Conservation (phyloP, 2,113 vertebrate genomes). For the Pithys albifrons region DNA sequence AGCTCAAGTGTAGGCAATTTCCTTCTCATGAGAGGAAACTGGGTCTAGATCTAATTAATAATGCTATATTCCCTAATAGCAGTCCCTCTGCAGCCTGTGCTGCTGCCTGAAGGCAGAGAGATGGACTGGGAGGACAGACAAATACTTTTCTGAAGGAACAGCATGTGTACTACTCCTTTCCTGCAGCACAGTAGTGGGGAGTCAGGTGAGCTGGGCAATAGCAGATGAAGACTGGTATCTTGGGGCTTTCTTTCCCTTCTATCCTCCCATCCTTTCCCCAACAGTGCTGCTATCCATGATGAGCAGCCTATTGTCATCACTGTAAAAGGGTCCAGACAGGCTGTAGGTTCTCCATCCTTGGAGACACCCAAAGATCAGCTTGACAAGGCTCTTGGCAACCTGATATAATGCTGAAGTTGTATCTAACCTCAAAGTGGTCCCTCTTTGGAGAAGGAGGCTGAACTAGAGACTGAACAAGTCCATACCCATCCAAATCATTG, state of each 20-base stretch:
- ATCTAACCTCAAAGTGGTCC: not conserved
- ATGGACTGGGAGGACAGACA: not conserved
- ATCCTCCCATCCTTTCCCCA: not conserved
- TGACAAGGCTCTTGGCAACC: not conserved
- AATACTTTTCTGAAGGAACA: not conserved
- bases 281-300: not conserved
- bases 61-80: not conserved
- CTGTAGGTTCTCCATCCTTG: not conserved
- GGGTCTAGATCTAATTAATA: not conserved
- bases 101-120: not conserved
- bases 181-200: not conserved
- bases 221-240: not conserved
- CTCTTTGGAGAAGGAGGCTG: not conserved
- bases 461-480: not conserved
- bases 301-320: not conserved
- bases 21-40: not conserved
- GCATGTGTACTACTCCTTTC: not conserved
- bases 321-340: not conserved
- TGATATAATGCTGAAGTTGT: not conserved
- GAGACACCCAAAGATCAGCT: not conserved
- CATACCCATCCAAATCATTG: not conserved
- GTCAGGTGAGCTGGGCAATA: not conserved
- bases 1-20: not conserved
- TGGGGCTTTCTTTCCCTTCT: not conserved
- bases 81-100: not conserved